Percentiles rank a stretch among this genome's conserved stretches.
Evolutionary conservation across 2,797 vertebrate species (phyloP).

Genomic region (Schizopygopsis pylzovi): DNA sequence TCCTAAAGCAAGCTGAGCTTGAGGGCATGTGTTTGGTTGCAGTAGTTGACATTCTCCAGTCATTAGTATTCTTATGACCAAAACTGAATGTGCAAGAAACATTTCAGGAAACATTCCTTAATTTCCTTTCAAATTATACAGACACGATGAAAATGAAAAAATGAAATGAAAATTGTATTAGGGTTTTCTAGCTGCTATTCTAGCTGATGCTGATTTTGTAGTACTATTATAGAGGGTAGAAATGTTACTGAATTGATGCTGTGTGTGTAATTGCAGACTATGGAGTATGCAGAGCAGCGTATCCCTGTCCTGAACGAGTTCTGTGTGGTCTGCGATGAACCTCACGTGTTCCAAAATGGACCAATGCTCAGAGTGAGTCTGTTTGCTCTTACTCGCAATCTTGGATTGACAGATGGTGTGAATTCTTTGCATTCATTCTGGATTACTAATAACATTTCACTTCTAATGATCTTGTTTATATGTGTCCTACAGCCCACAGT

Average conservation of each 20-base stretch:
- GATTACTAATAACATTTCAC: background rate
- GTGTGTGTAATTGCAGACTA: conserved; percentile 76
- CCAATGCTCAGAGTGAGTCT: conserved; percentile 89
- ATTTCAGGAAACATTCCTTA: background rate
- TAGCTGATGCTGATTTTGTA: background rate
- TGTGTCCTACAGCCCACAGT: conserved; percentile 82
- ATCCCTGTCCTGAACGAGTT: conserved; percentile 91
- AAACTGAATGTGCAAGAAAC: conserved; percentile 11
- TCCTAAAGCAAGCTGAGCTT: background rate
- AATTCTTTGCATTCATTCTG: background rate
- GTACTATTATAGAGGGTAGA: background rate
- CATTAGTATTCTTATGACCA: conserved; percentile 25
- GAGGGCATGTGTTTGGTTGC: background rate
- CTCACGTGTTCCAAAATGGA: conserved; percentile 90
- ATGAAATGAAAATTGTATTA: background rate
- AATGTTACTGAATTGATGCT: background rate
- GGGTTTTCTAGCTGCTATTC: background rate
- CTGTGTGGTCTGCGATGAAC: conserved; percentile 91
- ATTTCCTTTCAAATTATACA: background rate
- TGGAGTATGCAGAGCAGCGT: conserved; percentile 89
- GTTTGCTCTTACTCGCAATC: background rate
- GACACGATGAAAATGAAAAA: background rate
- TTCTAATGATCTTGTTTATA: conserved; percentile 13
- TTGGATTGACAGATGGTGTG: background rate
- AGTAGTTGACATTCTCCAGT: conserved; percentile 9